Conservation (phyloP, 2,113 vertebrate species). For the Nerophis lumbriciformis region DNA sequence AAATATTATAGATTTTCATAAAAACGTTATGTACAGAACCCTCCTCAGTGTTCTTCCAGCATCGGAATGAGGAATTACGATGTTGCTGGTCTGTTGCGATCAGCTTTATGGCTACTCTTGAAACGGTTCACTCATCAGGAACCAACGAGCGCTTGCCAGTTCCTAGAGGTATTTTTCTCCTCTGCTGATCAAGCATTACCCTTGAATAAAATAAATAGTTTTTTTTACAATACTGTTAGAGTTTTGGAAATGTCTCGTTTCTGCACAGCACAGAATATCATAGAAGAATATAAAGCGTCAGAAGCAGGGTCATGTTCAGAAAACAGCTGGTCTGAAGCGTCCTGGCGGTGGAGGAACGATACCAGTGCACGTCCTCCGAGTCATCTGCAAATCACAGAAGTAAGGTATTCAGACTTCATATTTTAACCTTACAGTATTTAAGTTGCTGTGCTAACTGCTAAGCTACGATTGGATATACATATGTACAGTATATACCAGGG, state of each 20-base stretch:
- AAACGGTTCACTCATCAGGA: background rate
- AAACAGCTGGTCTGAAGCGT: background rate
- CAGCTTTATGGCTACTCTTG: background rate
- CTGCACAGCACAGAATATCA: background rate
- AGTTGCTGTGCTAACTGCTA: too few relatives aligned
- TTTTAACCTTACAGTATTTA: too few relatives aligned
- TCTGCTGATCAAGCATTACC: background rate
- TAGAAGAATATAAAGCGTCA: constrained; percentile 10
- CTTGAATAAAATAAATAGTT: constrained; percentile 1
- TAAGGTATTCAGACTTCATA: background rate
- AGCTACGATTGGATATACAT: too few relatives aligned
- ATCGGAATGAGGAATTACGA: background rate
- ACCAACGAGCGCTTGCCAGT: background rate
- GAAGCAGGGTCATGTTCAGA: constrained; percentile 11
- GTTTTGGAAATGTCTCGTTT: background rate
- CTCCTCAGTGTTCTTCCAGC: constrained; percentile 15
- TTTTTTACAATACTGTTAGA: background rate
- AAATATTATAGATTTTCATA: constrained; percentile 16
- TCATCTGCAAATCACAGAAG: constrained; percentile 33
- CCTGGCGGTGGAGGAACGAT: constrained; percentile 18
- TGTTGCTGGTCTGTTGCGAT: background rate
- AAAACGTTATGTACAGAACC: constrained; percentile 47
- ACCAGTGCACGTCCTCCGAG: constrained; percentile 46
- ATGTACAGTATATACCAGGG: too few relatives aligned
- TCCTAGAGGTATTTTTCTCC: background rate